Evolutionary conservation across 2,888 invertebrate species (phyloP), one percentile per base, ranked within the genome.

Genomic region (Archaeoteleia sp.): DNA sequence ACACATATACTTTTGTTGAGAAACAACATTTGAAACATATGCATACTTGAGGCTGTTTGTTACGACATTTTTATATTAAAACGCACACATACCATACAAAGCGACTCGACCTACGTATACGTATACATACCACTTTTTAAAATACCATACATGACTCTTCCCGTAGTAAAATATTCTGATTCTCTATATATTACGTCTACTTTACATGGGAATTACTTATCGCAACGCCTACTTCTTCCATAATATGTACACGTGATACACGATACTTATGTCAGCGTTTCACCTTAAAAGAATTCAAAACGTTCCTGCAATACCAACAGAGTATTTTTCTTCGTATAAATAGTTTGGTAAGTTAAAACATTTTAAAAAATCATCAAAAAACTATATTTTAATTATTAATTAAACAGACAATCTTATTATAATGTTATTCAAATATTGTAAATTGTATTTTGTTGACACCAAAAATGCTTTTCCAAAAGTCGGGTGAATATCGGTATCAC

Each of bases 91-190:
- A 74, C 71, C 72, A 73, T 74, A 74, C 72, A 72, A 78, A 78
- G 79, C 77, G 69, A 71, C 72, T 70, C 71, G 72, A 67, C 30
- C 54, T 61, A 63, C 37, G 32, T 49, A 35, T 68, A 60, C 58
- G 67, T 53, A 55, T 61, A 61, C 51, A 45, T 67, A 62, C 53
- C 62, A 58, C 62, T 45, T 46, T 60, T 67, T 57, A 62, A 73
- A 74, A 78, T 67, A 70, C 63, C 54, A 67, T 77, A 78, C 76
- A 74, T 65, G n/a, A 76, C 54, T 60, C 73, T 69, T 73, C 67
- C 73, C 73, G 79, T 82, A 82, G 73, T 81, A 82, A 82, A 82
- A 82, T 82, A 82, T 80, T 67, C 74, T 72, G 76, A 77, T 77
- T 79, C 74, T 80, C 76, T 78, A 74, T 75, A 66, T 71, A 74